Conservation (phyloP, 2,888 invertebrate genomes). For the Gymnocheta viridis region DNA sequence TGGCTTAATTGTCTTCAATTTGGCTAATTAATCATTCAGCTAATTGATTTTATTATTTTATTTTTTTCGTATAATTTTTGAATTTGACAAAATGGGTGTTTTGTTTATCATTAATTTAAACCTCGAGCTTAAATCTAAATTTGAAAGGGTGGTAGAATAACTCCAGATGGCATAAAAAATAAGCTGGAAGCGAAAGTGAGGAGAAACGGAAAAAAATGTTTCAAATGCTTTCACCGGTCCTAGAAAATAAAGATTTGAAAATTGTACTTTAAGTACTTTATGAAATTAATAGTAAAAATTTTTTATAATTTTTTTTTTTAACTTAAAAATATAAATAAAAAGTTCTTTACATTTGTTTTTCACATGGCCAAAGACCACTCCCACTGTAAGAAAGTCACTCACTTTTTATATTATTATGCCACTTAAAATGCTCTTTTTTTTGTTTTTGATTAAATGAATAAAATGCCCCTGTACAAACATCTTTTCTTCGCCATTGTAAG, state of each 20-base stretch:
- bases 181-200: neutral
- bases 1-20: neutral
- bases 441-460: slow-evolving; percentile 47
- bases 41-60: neutral
- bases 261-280: too few relatives aligned
- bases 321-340: too few relatives aligned
- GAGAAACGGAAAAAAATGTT: neutral
- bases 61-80: neutral
- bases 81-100: neutral
- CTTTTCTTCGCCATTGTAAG: neutral
- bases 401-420: too few relatives aligned
- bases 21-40: slow-evolving; percentile 1
- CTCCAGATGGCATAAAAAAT: neutral
- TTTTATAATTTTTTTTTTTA: too few relatives aligned
- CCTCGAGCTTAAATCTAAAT: too few relatives aligned
- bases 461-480: neutral
- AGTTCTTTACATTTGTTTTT: too few relatives aligned
- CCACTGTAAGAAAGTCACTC: too few relatives aligned
- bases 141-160: neutral
- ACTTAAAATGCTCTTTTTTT: too few relatives aligned
- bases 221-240: too few relatives aligned
- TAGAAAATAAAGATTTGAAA: too few relatives aligned
- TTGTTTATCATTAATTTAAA: neutral
- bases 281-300: too few relatives aligned
- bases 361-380: too few relatives aligned